Conservation (phyloP, 2,113 vertebrate genomes). For the Tachysurus fulvidraco region DNA sequence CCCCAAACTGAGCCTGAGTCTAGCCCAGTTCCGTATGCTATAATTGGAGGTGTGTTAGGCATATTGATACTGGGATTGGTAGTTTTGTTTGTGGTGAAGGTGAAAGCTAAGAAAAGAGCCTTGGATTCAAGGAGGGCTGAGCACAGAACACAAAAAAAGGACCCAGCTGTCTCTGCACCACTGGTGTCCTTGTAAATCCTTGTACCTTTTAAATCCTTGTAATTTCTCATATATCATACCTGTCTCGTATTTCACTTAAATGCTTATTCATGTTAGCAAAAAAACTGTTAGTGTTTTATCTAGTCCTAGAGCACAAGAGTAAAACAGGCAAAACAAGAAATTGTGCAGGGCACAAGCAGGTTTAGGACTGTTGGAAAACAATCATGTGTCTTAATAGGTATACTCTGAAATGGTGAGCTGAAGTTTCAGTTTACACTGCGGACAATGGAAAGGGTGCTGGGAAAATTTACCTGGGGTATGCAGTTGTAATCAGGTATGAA, state of each 20-base stretch:
- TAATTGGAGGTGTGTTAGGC: slow-evolving; percentile 37
- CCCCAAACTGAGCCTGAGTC: neutral
- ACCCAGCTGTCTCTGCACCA: neutral
- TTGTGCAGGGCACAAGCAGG: neutral
- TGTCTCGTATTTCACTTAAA: neutral
- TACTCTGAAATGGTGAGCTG: neutral
- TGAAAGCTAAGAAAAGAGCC: slow-evolving; percentile 28
- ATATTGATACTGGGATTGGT: slow-evolving; percentile 45
- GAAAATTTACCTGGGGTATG: neutral
- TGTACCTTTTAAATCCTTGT: neutral
- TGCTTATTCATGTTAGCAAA: neutral
- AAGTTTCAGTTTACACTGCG: slow-evolving; percentile 1
- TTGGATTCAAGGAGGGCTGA: neutral
- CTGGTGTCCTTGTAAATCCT: neutral
- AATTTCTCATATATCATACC: neutral
- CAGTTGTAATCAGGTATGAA: neutral
- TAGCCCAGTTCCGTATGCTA: neutral
- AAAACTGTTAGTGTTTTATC: neutral
- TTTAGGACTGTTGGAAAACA: neutral
- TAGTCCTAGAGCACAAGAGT: neutral
- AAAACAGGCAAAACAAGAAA: slow-evolving; percentile 3
- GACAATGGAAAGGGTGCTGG: neutral
- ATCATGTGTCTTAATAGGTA: neutral
- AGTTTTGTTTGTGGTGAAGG: slow-evolving; percentile 43
- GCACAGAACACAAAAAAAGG: neutral